Evolutionary conservation across 1,140 invertebrate species (phyloP).

Genomic region (Octopus sinensis): DNA sequence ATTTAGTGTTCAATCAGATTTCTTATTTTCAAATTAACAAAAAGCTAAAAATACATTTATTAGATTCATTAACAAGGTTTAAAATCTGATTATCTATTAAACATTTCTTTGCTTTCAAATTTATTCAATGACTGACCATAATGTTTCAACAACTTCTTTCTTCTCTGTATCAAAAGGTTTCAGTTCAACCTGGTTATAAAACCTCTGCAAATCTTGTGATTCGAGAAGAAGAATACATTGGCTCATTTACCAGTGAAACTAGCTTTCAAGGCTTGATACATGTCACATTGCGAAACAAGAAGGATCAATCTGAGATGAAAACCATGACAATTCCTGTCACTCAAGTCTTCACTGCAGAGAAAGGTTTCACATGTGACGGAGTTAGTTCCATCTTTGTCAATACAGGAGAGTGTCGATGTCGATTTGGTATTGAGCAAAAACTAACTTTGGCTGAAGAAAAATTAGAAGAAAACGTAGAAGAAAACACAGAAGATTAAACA

Average conservation of each 20-base stretch:
- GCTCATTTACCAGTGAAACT: conserved; percentile 56
- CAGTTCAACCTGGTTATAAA: conserved; percentile 51
- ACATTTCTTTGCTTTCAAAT: too few species aligned
- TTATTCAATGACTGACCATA: too few species aligned
- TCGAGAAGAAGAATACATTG: conserved; percentile 58
- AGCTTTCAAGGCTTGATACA: conserved; percentile 56
- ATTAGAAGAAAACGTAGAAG: conserved; percentile 20
- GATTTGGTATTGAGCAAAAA: conserved; percentile 56
- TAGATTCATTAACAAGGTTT: too few species aligned
- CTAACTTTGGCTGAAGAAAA: conserved; percentile 39
- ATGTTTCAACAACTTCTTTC: too few species aligned
- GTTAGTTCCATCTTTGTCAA: conserved; percentile 46
- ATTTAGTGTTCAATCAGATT: too few species aligned
- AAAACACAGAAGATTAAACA: conserved; percentile 15
- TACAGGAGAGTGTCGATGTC: conserved; percentile 50
- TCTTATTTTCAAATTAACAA: too few species aligned
- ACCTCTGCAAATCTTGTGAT: conserved; percentile 60
- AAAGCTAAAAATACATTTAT: too few species aligned
- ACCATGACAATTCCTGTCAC: conserved; percentile 46
- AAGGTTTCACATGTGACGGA: conserved; percentile 40
- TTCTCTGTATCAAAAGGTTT: too few species aligned
- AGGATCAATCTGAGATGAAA: conserved; percentile 51
- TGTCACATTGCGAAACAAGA: conserved; percentile 48
- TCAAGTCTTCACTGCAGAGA: conserved; percentile 47
- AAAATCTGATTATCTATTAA: too few species aligned